Percentiles rank a stretch among this genome's conserved stretches.
phyloP scores from a whole-genome alignment of 2,888 invertebrate species.

The Callimorpha dominula region DNA sequence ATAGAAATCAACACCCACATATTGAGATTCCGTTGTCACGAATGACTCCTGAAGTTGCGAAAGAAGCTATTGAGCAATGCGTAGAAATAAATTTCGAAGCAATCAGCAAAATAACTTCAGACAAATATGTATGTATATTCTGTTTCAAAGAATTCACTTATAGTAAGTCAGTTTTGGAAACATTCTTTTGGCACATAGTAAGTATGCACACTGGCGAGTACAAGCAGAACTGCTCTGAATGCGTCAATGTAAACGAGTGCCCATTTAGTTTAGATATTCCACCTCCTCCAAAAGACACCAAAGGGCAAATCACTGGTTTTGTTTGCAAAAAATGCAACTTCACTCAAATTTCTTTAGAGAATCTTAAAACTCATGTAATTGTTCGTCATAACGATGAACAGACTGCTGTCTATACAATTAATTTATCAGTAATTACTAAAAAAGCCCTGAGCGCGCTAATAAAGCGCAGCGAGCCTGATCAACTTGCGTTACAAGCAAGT shows the following conservation, averaged over 20 bases:
- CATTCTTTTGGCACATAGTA: constrained; percentile 91
- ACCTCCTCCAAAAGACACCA: constrained; percentile 71
- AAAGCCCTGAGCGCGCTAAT: constrained; percentile 58
- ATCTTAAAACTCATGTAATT: constrained; percentile 88
- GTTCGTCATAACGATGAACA: constrained; percentile 83
- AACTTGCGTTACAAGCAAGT: not conserved
- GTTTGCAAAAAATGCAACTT: constrained; percentile 91
- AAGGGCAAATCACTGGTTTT: constrained; percentile 85
- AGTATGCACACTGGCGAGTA: constrained; percentile 93
- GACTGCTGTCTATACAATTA: constrained; percentile 79
- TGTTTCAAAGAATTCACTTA: constrained; percentile 74
- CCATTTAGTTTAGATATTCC: constrained; percentile 75
- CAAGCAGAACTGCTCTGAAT: constrained; percentile 88
- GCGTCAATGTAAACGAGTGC: constrained; percentile 74
- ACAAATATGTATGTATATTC: constrained; percentile 77
- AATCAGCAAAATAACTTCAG: constrained; percentile 68
- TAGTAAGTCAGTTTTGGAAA: constrained; percentile 66
- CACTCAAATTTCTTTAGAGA: constrained; percentile 88
- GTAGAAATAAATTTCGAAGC: constrained; percentile 72
- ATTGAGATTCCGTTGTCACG: constrained; percentile 89
- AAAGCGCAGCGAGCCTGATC: constrained; percentile 44
- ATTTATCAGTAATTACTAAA: constrained; percentile 70
- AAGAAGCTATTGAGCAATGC: constrained; percentile 85
- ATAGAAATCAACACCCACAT: constrained; percentile 88
- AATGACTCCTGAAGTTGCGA: constrained; percentile 82